Conservation (phyloP, 2,888 invertebrate genomes). For the Amphipoea lucens region DNA sequence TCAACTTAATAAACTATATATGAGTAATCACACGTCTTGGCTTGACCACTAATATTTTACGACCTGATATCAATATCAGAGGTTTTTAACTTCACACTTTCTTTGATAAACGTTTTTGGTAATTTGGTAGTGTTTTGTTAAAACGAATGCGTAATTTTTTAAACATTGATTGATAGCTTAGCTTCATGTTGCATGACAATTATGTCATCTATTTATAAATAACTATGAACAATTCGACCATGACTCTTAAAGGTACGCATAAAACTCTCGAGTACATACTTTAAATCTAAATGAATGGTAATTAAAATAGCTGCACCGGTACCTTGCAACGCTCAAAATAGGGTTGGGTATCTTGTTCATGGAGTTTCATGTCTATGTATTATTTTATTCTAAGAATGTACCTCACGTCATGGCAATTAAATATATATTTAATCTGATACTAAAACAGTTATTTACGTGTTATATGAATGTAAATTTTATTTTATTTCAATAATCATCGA, state of each 20-base stretch:
- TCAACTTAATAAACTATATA: conserved; percentile 41
- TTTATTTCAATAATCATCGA: conserved; percentile 31
- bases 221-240: conserved; percentile 72
- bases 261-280: conserved; percentile 77
- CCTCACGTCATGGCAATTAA: conserved; percentile 18
- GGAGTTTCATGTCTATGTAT: background rate
- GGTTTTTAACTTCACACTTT: conserved; percentile 29
- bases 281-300: conserved; percentile 74
- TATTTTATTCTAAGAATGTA: conserved; percentile 26
- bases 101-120: conserved; percentile 38
- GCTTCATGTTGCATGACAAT: conserved; percentile 60
- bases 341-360: conserved; percentile 39
- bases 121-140: conserved; percentile 35
- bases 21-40: conserved; percentile 35
- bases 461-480: conserved; percentile 27
- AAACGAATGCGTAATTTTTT: conserved; percentile 45
- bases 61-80: conserved; percentile 36
- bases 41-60: conserved; percentile 33
- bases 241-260: conserved; percentile 73
- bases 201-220: conserved; percentile 81
- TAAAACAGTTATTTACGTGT: conserved; percentile 14
- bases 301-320: conserved; percentile 79
- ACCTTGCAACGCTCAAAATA: conserved; percentile 61
- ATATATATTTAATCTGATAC: conserved; percentile 22
- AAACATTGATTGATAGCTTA: conserved; percentile 53